Percentiles rank a stretch among this genome's conserved stretches.
Evolutionary conservation across 2,113 vertebrate genomes (phyloP).

Genomic region (Entosphenus tridentatus): DNA sequence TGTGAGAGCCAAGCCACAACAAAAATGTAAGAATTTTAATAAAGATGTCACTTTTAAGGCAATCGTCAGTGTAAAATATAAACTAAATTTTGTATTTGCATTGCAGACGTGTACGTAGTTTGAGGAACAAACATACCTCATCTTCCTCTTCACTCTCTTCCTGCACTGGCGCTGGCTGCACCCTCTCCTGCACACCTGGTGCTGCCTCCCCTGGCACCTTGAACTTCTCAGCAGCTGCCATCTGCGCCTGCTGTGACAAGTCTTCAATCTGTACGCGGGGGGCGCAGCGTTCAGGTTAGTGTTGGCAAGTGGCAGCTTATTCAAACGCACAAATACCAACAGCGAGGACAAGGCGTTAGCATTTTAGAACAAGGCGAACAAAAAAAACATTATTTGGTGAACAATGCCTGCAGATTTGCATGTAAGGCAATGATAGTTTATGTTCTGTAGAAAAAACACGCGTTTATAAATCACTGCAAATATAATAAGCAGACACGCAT

Average conservation of each 20-base stretch:
- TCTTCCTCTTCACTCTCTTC: slow-evolving; percentile 68
- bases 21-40: neutral
- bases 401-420: too few relatives aligned
- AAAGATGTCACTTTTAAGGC: neutral
- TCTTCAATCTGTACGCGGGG: slow-evolving; percentile 51
- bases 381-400: too few relatives aligned
- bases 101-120: neutral
- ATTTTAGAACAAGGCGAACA: too few relatives aligned
- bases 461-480: too few relatives aligned
- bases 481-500: too few relatives aligned
- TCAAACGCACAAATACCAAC: too few relatives aligned
- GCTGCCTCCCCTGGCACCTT: slow-evolving; percentile 71
- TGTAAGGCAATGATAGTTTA: too few relatives aligned
- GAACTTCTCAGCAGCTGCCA: slow-evolving; percentile 83
- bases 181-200: slow-evolving; percentile 31
- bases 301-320: too few relatives aligned
- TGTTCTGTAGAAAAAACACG: too few relatives aligned
- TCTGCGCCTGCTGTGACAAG: slow-evolving; percentile 83
- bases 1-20: neutral
- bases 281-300: too few relatives aligned
- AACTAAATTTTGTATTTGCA: neutral
- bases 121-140: slow-evolving; percentile 22
- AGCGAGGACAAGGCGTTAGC: too few relatives aligned
- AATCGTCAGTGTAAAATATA: neutral
- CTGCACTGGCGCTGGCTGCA: slow-evolving; percentile 45